Evolutionary conservation across 2,113 vertebrate species (phyloP), one percentile per base, ranked within the genome.

Genomic region (Acanthochromis polyacanthus): DNA sequence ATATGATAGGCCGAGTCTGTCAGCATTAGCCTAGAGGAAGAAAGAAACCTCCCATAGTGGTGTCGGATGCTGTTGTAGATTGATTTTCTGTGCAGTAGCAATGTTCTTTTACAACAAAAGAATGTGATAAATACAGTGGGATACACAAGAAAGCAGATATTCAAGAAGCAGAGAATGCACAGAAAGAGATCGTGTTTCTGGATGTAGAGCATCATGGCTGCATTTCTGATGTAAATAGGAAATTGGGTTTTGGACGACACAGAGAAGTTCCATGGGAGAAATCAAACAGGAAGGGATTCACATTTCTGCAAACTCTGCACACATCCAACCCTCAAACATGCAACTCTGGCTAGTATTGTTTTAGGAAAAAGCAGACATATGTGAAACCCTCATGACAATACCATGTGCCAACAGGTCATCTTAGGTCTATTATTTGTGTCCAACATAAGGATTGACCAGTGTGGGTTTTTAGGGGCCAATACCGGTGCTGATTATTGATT

Each of bases 191-290:
- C 36, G 40, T 51, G 9, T 84, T 57, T 84, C 62, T 23, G 59
- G 70, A 70, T 65, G 25, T 70, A 5, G 8, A 14, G 25, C 5
- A 51, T 80, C 12, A 71, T 0, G 4, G 4, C 56, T 30, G 12
- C 72, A 61, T 82, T 71, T 43, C 4, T 17, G 32, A 73, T 66
- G 46, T 12, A 56, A 67, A 69, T 50, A 53, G 66, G 64, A 71
- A 51, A 78, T 10, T 12, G 43, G 16, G 23, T 16, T 77, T 69
- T 62, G 9, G n/a, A n/a, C n/a, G 17, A 46, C 2, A 10, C 2
- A 10, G 70, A 46, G 15, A 45, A 36, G 52, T 43, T 20, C 62
- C 45, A 15, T 52, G 22, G 22, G 32, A 61, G 28, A n/a, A 57
- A 51, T 55, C 17, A 36, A 40, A 48, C 40, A 8, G 52, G 58